Base-by-base conservation (phyloP, 2,113 vertebrate species). In the Phylloscopus trochiloides region DNA sequence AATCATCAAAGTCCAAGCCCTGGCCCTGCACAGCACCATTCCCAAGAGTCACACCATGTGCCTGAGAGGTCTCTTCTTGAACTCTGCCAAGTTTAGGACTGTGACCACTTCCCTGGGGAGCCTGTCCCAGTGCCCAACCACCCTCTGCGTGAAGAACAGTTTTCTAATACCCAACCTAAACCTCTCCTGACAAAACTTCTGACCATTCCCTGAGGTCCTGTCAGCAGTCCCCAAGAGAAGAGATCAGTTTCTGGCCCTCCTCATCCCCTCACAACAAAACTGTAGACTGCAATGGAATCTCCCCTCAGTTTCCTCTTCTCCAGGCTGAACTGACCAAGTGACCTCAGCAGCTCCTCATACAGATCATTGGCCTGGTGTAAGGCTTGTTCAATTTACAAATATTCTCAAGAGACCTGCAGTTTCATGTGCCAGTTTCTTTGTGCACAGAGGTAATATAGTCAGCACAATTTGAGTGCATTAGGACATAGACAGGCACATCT, bases 201-300 rank as follows among this genome's bases (percentile, higher is more conserved):
- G 2, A 14, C 9, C 21, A 36, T 58, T 58, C 14, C 7, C 17
- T 58, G 1, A 1, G 26, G 21, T 26, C 9, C 7, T 67, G 62
- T 22, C 36, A 4, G 4, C 1, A 1, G 31, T 26, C 5, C 10
- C 9, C 36, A 25, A 11, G 10, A 16, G 29, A 29, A 40, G 22
- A 40, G 5, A 42, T 19, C 34, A 24, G 5, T 9, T 16, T 1
- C 61, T 75, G 19, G 19, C 29, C 20, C 5, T 42, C 17, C 59
- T 66, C 51, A 42, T 19, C 17, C 20, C 36, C 8, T 26, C 52
- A 32, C 0, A 0, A 34, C 0, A 3, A 50, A 48, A 3, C 5
- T 34, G 10, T 3, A 26, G 28, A 13, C 20, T 36, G 31, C 31
- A 10, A 5, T 36, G 52, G 17, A 20, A 7, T 51, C 4, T 58